phyloP scores from a whole-genome alignment of 2,113 vertebrate species.

The Sinocyclocheilus rhinocerous region DNA sequence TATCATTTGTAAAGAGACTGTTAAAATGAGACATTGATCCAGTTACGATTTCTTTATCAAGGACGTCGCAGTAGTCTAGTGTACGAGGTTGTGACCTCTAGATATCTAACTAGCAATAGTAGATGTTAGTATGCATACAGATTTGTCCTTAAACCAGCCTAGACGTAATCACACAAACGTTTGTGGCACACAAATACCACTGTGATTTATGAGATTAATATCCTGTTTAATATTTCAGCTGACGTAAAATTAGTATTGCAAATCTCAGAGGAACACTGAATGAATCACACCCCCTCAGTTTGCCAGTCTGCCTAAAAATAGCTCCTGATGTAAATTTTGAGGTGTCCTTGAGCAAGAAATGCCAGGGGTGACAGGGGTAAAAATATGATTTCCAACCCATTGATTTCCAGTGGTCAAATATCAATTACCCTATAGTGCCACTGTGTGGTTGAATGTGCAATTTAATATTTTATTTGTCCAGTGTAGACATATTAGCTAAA shows the following conservation, averaged over 20 bases:
- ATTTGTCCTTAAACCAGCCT: background rate
- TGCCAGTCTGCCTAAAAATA: background rate
- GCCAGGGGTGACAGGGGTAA: background rate
- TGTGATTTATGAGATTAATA: background rate
- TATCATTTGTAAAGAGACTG: background rate
- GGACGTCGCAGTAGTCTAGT: background rate
- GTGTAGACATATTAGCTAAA: too few species aligned
- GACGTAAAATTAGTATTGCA: background rate
- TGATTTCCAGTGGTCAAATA: background rate
- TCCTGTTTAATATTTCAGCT: background rate
- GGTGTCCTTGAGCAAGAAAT: slow-evolving; percentile 14
- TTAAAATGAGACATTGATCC: slow-evolving; percentile 12
- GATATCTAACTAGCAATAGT: background rate
- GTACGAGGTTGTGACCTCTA: background rate
- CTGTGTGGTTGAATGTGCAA: slow-evolving; percentile 18
- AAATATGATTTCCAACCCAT: slow-evolving; percentile 20
- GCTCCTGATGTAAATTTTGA: slow-evolving; percentile 2
- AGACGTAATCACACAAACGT: background rate
- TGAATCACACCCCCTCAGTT: background rate
- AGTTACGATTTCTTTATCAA: background rate
- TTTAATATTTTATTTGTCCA: background rate
- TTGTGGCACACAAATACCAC: background rate
- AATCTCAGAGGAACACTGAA: slow-evolving; percentile 5
- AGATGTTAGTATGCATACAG: background rate
- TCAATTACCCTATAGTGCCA: slow-evolving; percentile 37